phyloP scores from a whole-genome alignment of 1,140 invertebrate genomes.

The Stratiolaelaps scimitus region DNA sequence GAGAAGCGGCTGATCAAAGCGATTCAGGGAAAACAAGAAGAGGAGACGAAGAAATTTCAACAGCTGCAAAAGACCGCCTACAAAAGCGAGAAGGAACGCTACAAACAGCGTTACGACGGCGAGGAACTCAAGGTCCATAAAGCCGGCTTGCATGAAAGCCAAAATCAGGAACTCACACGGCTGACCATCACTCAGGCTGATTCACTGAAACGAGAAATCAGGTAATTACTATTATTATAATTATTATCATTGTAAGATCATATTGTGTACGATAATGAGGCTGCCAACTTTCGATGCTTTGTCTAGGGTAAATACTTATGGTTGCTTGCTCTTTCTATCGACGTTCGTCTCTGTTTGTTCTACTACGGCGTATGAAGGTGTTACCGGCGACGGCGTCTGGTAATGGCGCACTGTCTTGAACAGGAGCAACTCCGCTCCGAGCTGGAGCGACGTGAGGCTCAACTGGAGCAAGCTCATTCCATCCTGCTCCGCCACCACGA shows the following conservation, averaged over 20 bases:
- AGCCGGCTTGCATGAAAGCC: slow-evolving; percentile 47
- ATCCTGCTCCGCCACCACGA: slow-evolving; percentile 92
- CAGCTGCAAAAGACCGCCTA: slow-evolving; percentile 91
- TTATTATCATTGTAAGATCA: neutral
- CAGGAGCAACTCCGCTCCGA: slow-evolving; percentile 83
- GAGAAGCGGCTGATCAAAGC: slow-evolving; percentile 91
- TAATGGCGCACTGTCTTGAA: slow-evolving; percentile 72
- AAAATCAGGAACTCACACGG: slow-evolving; percentile 22
- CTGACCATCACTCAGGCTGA: slow-evolving; percentile 3
- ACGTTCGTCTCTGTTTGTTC: slow-evolving; percentile 17
- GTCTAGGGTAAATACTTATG: neutral
- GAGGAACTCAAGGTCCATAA: slow-evolving; percentile 29
- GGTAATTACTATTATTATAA: slow-evolving; percentile 37
- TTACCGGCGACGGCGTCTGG: slow-evolving; percentile 75
- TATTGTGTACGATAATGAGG: too few relatives aligned
- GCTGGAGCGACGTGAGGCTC: slow-evolving; percentile 79
- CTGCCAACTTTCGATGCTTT: too few relatives aligned
- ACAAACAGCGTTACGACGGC: slow-evolving; percentile 46
- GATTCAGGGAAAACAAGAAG: slow-evolving; percentile 72
- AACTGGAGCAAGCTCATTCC: slow-evolving; percentile 83
- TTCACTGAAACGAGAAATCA: slow-evolving; percentile 56
- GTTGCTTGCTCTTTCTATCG: neutral
- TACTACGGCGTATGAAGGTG: slow-evolving; percentile 47
- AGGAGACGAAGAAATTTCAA: slow-evolving; percentile 74
- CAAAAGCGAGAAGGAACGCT: slow-evolving; percentile 91